A percentile compares a stretch with the other conserved stretches of the same genome.
Conservation (phyloP, 2,888 invertebrate species). For the Spialia ferax region DNA sequence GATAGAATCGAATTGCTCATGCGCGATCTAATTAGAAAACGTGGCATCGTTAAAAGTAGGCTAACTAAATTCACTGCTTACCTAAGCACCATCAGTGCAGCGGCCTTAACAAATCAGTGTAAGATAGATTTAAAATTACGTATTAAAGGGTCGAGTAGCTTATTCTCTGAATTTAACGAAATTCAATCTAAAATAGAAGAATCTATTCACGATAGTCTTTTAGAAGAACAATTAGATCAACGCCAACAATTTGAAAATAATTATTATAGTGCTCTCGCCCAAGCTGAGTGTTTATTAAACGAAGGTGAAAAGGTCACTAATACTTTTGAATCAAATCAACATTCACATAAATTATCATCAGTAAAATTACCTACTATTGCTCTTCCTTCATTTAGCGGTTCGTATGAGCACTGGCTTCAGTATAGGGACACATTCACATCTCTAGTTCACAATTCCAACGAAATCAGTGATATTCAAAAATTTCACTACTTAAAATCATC, state of each 20-base stretch:
- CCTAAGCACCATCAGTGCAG: not conserved
- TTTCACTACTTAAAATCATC: conserved; percentile 8
- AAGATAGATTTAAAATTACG: not conserved
- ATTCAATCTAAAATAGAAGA: not conserved
- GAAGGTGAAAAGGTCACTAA: not conserved
- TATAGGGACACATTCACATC: not conserved
- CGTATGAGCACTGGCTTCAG: conserved; percentile 1
- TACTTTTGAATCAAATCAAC: not conserved
- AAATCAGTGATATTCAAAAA: not conserved
- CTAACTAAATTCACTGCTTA: not conserved
- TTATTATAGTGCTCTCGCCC: not conserved
- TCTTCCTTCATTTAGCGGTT: not conserved
- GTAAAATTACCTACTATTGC: conserved; percentile 1
- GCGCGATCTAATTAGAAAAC: not conserved
- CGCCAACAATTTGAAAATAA: not conserved
- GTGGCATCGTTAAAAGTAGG: not conserved
- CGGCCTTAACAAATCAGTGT: not conserved
- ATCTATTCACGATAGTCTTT: not conserved
- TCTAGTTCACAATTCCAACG: not conserved
- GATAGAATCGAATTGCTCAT: not conserved
- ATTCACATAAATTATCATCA: not conserved
- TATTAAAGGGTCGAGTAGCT: not conserved
- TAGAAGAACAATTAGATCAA: not conserved
- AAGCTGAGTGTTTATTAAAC: not conserved
- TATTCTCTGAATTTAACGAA: not conserved